Evolutionary conservation across 1,140 invertebrate genomes (phyloP), one percentile per base, ranked within the genome.

Genomic region (Whitmania pigra): DNA sequence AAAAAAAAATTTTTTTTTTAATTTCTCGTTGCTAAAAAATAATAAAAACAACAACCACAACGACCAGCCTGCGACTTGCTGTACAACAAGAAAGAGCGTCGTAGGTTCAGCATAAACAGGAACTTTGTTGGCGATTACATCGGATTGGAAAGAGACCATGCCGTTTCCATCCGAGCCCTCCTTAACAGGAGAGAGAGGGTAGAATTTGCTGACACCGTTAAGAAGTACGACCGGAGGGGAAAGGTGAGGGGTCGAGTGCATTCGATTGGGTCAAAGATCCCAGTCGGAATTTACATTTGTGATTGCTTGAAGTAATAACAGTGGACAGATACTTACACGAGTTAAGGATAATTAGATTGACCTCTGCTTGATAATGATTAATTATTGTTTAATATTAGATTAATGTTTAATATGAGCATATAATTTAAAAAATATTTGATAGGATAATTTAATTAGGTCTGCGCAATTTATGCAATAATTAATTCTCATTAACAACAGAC

Each of bases 41-140:
- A 31, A 63, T 17, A 63, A 4, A 1, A 25, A 1, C 22, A 63
- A n/a, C 22, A 31, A 63, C 20, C 7, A 13, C 20, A 43, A 31
- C 31, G 73, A 74, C 55, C 78, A 84, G 84, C 84, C 22, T 78
- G 80, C 75, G 85, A 86, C 73, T 81, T 90, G 29, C 78, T 89
- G 18, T 86, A 84, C 77, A 86, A 87, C 67, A 87, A 87, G 76
- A 90, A 90, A 77, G 86, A 89, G 78, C 80, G 89, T 18, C 82
- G 88, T 73, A 78, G 83, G 11, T 84, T 83, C 76, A 89, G 88
- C 74, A 73, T 90, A 0, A 89, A 89, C 78, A 83, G 89, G 74
- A 87, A 87, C 78, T 90, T 89, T 81, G 84, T 87, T 27, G 88
- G 88, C 13, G 89, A 90, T 80, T 90, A 90, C 78, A 88, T 90